These are phyloP conservation scores for Cantharis nigra DNA, from an alignment of 2,888 invertebrate genomes.

Conservation along the genomic window DNA sequence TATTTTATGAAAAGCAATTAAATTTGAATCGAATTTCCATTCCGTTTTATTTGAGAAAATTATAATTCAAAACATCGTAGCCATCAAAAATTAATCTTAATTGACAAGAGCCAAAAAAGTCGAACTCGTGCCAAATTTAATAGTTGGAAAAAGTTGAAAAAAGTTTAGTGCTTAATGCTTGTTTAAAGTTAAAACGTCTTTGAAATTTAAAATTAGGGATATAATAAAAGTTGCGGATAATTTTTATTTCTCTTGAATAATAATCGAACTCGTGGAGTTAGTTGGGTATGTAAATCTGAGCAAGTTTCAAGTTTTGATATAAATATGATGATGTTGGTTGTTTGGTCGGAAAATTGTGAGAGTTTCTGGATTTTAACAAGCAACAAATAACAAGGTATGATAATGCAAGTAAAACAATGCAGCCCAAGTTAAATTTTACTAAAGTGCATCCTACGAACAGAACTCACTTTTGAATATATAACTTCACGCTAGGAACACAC, in stretches of 20 bases:
- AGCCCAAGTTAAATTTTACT: conserved; percentile 12
- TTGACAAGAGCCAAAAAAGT: neutral
- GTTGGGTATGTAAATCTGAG: neutral
- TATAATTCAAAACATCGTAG: neutral
- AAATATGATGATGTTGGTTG: neutral
- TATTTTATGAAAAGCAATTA: neutral
- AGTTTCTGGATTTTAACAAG: conserved; percentile 7
- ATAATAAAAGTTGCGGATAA: neutral
- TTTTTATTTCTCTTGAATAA: neutral
- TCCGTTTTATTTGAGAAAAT: neutral
- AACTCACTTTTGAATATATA: conserved; percentile 24
- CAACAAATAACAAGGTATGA: conserved; percentile 6
- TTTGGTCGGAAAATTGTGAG: neutral
- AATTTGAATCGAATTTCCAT: neutral
- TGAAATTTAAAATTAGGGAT: neutral
- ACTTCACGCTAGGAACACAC: conserved; percentile 27
- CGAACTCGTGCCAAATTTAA: neutral
- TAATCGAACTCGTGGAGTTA: neutral
- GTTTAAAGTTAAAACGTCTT: neutral
- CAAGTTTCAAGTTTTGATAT: neutral
- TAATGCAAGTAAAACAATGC: conserved; percentile 14
- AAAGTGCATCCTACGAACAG: conserved; percentile 18
- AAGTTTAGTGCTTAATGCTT: neutral
- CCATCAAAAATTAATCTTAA: neutral
- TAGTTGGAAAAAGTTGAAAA: neutral